Evolutionary conservation across 1,140 invertebrate genomes (phyloP), one percentile per base, ranked within the genome.

Genomic region (Archegozetes longisetosus): DNA sequence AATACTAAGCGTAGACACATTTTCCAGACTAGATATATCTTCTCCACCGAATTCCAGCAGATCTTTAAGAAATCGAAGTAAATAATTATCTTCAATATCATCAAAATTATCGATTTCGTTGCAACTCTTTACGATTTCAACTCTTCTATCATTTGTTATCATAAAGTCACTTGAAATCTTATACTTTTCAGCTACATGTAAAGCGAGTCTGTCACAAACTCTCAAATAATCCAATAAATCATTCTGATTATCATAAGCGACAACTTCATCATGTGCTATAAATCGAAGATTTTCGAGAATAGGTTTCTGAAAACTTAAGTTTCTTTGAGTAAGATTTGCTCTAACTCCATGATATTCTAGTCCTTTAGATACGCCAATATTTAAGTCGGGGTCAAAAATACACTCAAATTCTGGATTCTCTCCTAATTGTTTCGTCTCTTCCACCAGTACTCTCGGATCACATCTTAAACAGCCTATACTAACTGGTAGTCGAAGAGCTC

Each of bases 271-370:
- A 66, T 88, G 85, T 2, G 89, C 86, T 22, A 90, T 73, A 69
- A 94, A 93, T 13, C 74, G 74, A 67, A 86, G 92, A 61, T 82
- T 80, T 72, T 92, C 91, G 6, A 87, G 72, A 63, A 83, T 83
- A 6, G 88, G 90, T 12, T 81, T 70, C 70, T 91, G 88, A 17
- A 75, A 69, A 20, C 65, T 66, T 55, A 68, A 71, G 61, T 87
- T 80, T 61, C 85, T 79, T 24, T 88, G 88, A 1, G 91, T 88
- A 13, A 92, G 73, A 62, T 84, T 86, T 0, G 12, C 96, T 74
- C 13, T 59, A 17, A 79, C 67, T 61, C 76, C 77, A 61, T 70
- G 68, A 24, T 77, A 73, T 60, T 74, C 71, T 28, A 78, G 74
- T 58, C 74, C 75, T 52, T 76, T 76, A 24, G 62, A n/a, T 2